A percentile compares a stretch with the other conserved stretches of the same genome.
These are phyloP conservation scores for Mongoloraphidia duomilia DNA, from an alignment of 2,888 invertebrate genomes.

Conservation along the genomic window DNA sequence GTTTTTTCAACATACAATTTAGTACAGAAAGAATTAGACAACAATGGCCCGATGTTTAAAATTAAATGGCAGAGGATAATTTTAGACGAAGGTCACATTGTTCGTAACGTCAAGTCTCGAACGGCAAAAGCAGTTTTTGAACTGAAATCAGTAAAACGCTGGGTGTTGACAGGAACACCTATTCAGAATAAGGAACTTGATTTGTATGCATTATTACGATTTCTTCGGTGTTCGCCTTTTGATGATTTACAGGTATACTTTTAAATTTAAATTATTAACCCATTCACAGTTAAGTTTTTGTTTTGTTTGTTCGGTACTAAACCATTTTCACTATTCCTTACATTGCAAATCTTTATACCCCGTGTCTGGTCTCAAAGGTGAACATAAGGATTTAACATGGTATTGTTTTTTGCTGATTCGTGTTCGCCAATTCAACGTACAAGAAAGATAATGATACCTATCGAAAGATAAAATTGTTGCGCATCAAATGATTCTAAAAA, in stretches of 20 bases:
- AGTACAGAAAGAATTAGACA: conserved; percentile 42
- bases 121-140: conserved; percentile 56
- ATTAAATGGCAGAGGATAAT: conserved; percentile 77
- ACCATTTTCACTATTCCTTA: no score
- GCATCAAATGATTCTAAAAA: no score
- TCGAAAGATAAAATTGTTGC: no score
- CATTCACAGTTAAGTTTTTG: no score
- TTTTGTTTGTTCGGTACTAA: no score
- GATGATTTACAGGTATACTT: conserved; percentile 55
- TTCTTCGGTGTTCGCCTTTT: conserved; percentile 75
- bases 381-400: no score
- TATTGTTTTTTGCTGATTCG: no score
- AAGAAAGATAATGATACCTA: no score
- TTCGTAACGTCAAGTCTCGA: conserved; percentile 74
- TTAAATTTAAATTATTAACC: not conserved
- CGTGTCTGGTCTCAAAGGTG: no score
- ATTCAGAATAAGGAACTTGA: conserved; percentile 88
- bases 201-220: conserved; percentile 66
- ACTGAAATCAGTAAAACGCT: conserved; percentile 47
- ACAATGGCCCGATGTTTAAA: conserved; percentile 45
- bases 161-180: conserved; percentile 89
- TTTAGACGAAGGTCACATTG: conserved; percentile 86
- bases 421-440: no score
- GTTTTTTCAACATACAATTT: conserved; percentile 85
- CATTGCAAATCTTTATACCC: no score